These are phyloP conservation scores for Henricia sp. DNA, from an alignment of 53 echinoderm and acorn worm species.

Conservation along the genomic window DNA sequence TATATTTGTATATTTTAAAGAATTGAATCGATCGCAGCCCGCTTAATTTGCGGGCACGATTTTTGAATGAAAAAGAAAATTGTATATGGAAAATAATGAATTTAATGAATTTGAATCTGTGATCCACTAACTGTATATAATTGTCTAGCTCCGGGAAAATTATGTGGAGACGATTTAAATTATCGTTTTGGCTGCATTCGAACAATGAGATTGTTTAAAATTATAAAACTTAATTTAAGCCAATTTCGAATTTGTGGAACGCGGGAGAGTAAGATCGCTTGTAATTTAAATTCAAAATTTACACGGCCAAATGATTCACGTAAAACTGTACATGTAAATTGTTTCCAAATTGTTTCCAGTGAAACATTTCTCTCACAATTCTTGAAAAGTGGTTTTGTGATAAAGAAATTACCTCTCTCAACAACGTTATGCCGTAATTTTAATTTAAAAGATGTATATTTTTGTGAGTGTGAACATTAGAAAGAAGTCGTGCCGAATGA, in stretches of 20 bases:
- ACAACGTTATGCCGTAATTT: no score
- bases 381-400: no score
- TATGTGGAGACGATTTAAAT: not conserved
- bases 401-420: no score
- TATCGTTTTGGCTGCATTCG: conserved; percentile 22
- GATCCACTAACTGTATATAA: not conserved
- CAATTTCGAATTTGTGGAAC: no score
- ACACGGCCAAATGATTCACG: no score
- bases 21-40: not conserved
- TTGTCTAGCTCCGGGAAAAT: not conserved
- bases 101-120: not conserved
- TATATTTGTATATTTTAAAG: conserved; percentile 48
- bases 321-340: no score
- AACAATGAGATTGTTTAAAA: not conserved
- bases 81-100: not conserved
- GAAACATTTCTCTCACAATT: no score
- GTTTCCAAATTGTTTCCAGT: no score
- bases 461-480: conserved; percentile 17
- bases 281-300: no score
- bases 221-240: not conserved
- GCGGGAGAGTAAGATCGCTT: no score
- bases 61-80: not conserved
- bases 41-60: not conserved
- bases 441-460: conserved; percentile 54
- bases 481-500: not conserved